Evolutionary conservation across 2,113 vertebrate species (phyloP), one percentile per base, ranked within the genome.

Genomic region (Oriolus oriolus): DNA sequence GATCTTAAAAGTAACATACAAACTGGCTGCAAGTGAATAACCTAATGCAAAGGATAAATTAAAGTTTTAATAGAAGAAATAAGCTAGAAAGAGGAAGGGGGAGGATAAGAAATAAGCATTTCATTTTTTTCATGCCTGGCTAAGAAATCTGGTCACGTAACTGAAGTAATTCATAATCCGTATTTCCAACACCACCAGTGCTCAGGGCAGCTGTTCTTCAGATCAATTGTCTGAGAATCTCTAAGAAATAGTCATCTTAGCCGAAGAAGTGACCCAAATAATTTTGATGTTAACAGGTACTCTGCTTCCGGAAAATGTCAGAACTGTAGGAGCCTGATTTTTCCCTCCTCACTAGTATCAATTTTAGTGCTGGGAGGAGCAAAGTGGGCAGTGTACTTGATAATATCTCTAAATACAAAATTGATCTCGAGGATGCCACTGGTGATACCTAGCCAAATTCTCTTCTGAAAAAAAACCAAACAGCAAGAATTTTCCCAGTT

Each of bases 121-220:
- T 92, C 73, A 71, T 97, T 98, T 96, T 96, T 85, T 97, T 98
- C 92, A 96, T 97, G 95, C 97, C 95, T 97, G 94, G 96, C 92
- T 97, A 97, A 98, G 96, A 97, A 97, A 97, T 98, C 96, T 96
- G 94, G 96, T 92, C 93, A 66, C 71, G 54, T 95, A 89, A 95
- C 80, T 83, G 52, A 96, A 86, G 84, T 89, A 84, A 98, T 98
- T 92, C 74, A 97, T 98, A 97, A 98, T 91, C 84, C 95, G 95
- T 97, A 96, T 76, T 96, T 91, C 84, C 94, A 95, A 66, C 76
- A 91, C 88, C 93, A 94, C 89, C 78, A 87, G 84, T 33, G 63
- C 94, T 97, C 91, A 94, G 89, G 93, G 93, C 89, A 91, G 59
- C 63, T 94, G 63, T 84, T 86, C 78, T 42, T 91, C 81, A 87